Base-by-base conservation (phyloP, 2,797 vertebrate genomes). In the Cheracebus regulus region DNA sequence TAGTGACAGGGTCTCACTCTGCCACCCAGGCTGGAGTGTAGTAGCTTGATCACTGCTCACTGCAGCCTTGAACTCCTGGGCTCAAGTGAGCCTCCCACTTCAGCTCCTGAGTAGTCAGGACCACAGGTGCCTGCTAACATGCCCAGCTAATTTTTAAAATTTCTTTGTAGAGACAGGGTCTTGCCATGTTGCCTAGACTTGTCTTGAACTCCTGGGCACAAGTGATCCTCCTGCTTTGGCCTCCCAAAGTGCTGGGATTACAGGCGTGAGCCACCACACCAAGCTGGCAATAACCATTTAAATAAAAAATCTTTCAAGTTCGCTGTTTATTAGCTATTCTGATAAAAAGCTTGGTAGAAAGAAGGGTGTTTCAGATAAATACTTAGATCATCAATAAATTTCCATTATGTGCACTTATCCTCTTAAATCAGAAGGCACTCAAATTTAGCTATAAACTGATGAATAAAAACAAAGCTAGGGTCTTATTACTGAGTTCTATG, bases 241-340 rank as follows among this genome's bases (percentile, higher is more conserved):
- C 48, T 52, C 33, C 78, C 78, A 79, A 24, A 79, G 78, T 52
- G 76, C 48, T 79, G 22, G 33, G 76, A 79, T 24, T 52, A 22
- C 6, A 52, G 33, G 19, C 12, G 1, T 79, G 76, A 79, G 48
- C 19, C 46, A 52, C 46, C 9, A 46, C 28, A 48, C 28, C 26
- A 46, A 30, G 75, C 28, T 2, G 12, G 55, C 44, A 61, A 15
- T 52, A 36, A 50, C 10, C 26, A 55, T 30, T 30, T 39, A 82
- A 82, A 82, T 57, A 57, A 83, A 89, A 93, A 94, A 55, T n/a
- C 41, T 82, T 84, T 82, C 36, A 95, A 50, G 13, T 36, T 81
- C 33, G 64, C 64, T 91, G 76, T 57, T 95, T 93, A 67, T 80
- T 70, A 93, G 88, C 28, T 61, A 55, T 84, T 91, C 39, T 30